phyloP scores from a whole-genome alignment of 2,888 invertebrate species.

The Nephrotoma flavescens region DNA sequence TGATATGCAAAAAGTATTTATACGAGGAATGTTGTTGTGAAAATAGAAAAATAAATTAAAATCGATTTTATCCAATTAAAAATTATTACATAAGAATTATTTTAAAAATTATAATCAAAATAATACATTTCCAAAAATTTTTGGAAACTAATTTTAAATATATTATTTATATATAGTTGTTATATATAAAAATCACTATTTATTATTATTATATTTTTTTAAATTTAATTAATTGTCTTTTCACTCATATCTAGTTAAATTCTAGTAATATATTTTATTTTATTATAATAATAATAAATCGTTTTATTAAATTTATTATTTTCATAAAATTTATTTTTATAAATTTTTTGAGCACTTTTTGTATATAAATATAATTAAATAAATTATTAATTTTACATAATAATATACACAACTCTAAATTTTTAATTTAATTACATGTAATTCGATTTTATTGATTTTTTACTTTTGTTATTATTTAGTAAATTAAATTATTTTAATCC shows the following conservation, averaged over 20 bases:
- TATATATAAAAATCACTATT: background rate
- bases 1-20: background rate
- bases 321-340: background rate
- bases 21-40: background rate
- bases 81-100: background rate
- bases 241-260: background rate
- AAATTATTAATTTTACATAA: background rate
- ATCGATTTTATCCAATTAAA: background rate
- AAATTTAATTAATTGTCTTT: background rate
- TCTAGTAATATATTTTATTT: background rate
- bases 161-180: background rate
- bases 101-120: background rate
- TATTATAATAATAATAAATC: background rate
- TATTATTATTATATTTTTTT: background rate
- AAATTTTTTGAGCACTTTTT: background rate
- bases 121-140: background rate
- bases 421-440: background rate
- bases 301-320: background rate
- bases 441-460: background rate
- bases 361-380: background rate
- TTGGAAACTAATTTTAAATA: background rate
- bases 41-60: background rate
- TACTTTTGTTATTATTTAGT: background rate
- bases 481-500: background rate
- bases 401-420: background rate